Evolutionary conservation across 2,888 invertebrate species (phyloP).

Genomic region (Microdon myrmicae): DNA sequence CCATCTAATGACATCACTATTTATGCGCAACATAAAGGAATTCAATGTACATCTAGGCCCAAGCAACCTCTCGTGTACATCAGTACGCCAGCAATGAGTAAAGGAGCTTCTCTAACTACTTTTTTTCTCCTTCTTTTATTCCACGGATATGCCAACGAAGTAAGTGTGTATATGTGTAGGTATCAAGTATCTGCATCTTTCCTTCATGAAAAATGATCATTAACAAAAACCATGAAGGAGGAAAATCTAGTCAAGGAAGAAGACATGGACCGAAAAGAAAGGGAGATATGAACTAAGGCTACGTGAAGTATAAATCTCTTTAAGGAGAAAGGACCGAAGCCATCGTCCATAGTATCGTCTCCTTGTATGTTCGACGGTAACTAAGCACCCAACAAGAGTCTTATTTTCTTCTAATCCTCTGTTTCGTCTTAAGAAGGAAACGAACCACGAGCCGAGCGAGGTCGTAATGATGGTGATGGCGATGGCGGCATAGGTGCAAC

Average conservation of each 20-base stretch:
- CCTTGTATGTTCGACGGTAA: conserved; percentile 15
- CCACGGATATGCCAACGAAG: no score
- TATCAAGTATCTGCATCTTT: conserved; percentile 41
- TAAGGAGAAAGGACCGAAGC: conserved; percentile 48
- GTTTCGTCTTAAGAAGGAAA: conserved; percentile 29
- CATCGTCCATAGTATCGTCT: conserved; percentile 26
- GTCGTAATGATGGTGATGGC: not conserved
- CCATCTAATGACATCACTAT: conserved; percentile 48
- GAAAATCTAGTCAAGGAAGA: conserved; percentile 20
- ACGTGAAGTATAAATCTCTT: conserved; percentile 42
- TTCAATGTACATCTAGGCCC: conserved; percentile 24
- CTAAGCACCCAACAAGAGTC: conserved; percentile 34
- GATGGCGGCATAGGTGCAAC: conserved; percentile 1
- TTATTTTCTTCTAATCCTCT: conserved; percentile 49
- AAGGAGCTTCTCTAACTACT: conserved; percentile 25
- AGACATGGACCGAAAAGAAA: conserved; percentile 1
- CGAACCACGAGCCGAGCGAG: no score
- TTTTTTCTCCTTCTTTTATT: no score
- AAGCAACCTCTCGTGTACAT: conserved; percentile 15
- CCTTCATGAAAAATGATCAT: conserved; percentile 33
- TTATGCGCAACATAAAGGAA: conserved; percentile 45
- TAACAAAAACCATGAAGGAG: conserved; percentile 25
- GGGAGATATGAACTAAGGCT: conserved; percentile 27
- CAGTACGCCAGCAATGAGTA: conserved; percentile 13
- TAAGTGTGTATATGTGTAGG: conserved; percentile 15